phyloP scores from a whole-genome alignment of 2,797 vertebrate species.

The Peromyscus aztecus region DNA sequence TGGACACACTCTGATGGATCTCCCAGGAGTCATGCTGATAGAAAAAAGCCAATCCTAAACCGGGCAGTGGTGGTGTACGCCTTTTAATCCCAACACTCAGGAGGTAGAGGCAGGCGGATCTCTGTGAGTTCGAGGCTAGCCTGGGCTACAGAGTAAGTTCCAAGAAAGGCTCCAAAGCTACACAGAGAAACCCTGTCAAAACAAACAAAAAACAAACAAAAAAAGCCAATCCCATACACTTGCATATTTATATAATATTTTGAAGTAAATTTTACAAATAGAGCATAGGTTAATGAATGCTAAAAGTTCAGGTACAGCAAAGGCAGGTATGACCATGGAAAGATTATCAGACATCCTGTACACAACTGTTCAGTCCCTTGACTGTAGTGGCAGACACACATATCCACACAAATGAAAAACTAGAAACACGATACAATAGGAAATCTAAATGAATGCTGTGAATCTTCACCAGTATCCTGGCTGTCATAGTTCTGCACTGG shows the following conservation, averaged over 20 bases:
- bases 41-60: background rate
- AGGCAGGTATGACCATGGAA: background rate
- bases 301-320: background rate
- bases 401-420: background rate
- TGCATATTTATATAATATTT: background rate
- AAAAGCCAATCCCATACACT: background rate
- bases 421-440: background rate
- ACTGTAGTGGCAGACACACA: background rate
- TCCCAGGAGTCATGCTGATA: background rate
- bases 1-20: background rate
- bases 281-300: background rate
- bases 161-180: too few species aligned
- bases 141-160: too few species aligned
- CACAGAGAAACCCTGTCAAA: too few species aligned
- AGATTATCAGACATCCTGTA: background rate
- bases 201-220: too few species aligned
- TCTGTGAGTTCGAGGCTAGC: too few species aligned
- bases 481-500: background rate
- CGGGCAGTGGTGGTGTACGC: too few species aligned
- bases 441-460: background rate
- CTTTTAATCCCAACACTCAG: too few species aligned
- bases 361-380: background rate
- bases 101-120: too few species aligned
- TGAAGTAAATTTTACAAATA: conserved; percentile 19
- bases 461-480: background rate